A percentile compares a stretch with the other conserved stretches of the same genome.
Evolutionary conservation across 2,888 invertebrate genomes (phyloP).

Genomic region (Orchestes rusci): DNA sequence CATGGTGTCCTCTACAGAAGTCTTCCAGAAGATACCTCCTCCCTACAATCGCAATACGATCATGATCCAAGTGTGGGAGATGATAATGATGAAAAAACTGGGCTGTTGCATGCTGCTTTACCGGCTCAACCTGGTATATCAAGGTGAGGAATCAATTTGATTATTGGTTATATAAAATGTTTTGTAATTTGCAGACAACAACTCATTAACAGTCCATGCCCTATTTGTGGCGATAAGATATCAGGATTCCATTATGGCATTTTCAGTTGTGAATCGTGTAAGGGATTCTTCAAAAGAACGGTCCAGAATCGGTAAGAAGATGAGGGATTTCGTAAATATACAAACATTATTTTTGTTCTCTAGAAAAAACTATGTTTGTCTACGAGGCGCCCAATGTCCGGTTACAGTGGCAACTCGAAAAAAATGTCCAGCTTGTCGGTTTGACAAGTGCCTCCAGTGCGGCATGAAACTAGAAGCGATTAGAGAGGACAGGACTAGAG

Average conservation of each 20-base stretch:
- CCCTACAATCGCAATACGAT: conserved; percentile 32
- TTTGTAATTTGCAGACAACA: conserved; percentile 50
- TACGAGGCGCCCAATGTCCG: conserved; percentile 83
- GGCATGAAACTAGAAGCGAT: conserved; percentile 98
- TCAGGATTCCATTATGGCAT: conserved; percentile 98
- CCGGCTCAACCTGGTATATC: conserved; percentile 72
- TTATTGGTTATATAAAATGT: conserved; percentile 5
- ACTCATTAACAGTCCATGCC: conserved; percentile 87
- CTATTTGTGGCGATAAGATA: conserved; percentile 92
- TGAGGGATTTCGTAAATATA: no score
- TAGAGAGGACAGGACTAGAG: conserved; percentile 87
- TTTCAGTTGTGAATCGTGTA: conserved; percentile 96
- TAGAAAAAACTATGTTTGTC: conserved; percentile 85
- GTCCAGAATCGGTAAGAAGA: conserved; percentile 86
- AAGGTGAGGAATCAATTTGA: no score
- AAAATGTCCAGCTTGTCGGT: conserved; percentile 95
- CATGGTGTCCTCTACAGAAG: conserved; percentile 52
- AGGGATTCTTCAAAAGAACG: conserved; percentile 96
- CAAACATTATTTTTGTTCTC: conserved; percentile 5
- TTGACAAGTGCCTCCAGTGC: conserved; percentile 90
- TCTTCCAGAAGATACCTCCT: conserved; percentile 41
- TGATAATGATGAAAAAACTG: conserved; percentile 47
- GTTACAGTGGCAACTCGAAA: conserved; percentile 90
- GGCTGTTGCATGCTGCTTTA: conserved; percentile 45
- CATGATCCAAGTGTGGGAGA: conserved; percentile 37